Conservation (phyloP, 2,888 invertebrate species). For the Agrochola macilenta region DNA sequence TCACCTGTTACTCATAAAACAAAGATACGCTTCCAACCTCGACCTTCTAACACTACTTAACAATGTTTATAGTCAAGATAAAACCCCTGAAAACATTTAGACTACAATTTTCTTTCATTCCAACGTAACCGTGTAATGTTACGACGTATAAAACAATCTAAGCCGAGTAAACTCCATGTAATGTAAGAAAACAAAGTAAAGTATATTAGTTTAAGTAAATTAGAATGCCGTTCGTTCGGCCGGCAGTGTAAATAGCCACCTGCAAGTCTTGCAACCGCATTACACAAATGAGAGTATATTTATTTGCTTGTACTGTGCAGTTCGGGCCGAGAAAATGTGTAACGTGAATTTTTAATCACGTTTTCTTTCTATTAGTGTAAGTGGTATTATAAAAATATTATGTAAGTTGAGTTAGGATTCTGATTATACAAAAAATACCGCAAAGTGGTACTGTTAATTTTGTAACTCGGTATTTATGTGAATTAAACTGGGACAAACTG, state of each 20-base stretch:
- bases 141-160: slow-evolving; percentile 32
- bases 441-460: neutral
- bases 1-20: slow-evolving; percentile 47
- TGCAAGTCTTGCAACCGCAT: slow-evolving; percentile 66
- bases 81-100: slow-evolving; percentile 31
- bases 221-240: slow-evolving; percentile 50
- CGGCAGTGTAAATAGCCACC: slow-evolving; percentile 64
- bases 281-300: slow-evolving; percentile 71
- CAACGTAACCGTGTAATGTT: slow-evolving; percentile 30
- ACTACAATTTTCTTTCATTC: slow-evolving; percentile 33
- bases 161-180: slow-evolving; percentile 33
- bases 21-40: slow-evolving; percentile 23
- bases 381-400: slow-evolving; percentile 6
- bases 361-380: slow-evolving; percentile 37
- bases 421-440: neutral
- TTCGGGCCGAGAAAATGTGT: slow-evolving; percentile 34
- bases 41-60: slow-evolving; percentile 28
- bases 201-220: slow-evolving; percentile 57
- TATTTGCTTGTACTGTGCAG: slow-evolving; percentile 55
- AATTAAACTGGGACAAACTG: neutral
- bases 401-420: neutral
- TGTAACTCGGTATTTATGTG: neutral
- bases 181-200: slow-evolving; percentile 37
- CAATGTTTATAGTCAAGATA: slow-evolving; percentile 43
- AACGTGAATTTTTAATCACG: slow-evolving; percentile 28